Conservation (phyloP, 2,888 invertebrate genomes). For the Clanis bilineata region DNA sequence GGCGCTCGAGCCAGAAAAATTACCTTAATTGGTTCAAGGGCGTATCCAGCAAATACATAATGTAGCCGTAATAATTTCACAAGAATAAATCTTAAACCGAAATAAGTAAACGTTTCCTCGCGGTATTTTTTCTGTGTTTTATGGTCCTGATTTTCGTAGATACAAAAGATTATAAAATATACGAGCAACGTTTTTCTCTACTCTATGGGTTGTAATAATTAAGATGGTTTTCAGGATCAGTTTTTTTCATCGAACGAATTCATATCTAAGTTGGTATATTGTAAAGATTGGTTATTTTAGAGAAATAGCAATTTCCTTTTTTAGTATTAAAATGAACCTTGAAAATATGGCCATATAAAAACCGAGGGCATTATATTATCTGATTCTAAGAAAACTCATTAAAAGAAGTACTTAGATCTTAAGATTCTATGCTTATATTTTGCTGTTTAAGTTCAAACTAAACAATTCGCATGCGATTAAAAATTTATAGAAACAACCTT, state of each 20-base stretch:
- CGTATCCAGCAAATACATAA: background rate
- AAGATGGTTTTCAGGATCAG: too few species aligned
- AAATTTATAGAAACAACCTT: constrained; percentile 43
- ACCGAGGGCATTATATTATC: too few species aligned
- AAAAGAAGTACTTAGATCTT: background rate
- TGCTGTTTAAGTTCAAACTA: too few species aligned
- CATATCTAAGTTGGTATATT: too few species aligned
- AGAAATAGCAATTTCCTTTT: too few species aligned
- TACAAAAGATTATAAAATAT: background rate
- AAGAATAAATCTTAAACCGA: background rate
- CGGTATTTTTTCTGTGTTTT: background rate
- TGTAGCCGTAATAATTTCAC: background rate
- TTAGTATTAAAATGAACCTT: too few species aligned
- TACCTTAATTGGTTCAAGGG: background rate
- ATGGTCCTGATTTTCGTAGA: background rate
- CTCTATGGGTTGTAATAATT: background rate
- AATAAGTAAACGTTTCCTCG: background rate
- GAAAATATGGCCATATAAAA: too few species aligned
- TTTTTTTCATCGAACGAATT: too few species aligned
- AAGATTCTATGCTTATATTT: too few species aligned
- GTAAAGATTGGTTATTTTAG: too few species aligned
- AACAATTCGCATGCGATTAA: background rate
- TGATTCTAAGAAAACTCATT: background rate
- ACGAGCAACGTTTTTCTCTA: background rate
- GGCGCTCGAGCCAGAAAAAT: background rate